Evolutionary conservation across 2,797 vertebrate species (phyloP).

Genomic region (Pangasius sanitwongsei): DNA sequence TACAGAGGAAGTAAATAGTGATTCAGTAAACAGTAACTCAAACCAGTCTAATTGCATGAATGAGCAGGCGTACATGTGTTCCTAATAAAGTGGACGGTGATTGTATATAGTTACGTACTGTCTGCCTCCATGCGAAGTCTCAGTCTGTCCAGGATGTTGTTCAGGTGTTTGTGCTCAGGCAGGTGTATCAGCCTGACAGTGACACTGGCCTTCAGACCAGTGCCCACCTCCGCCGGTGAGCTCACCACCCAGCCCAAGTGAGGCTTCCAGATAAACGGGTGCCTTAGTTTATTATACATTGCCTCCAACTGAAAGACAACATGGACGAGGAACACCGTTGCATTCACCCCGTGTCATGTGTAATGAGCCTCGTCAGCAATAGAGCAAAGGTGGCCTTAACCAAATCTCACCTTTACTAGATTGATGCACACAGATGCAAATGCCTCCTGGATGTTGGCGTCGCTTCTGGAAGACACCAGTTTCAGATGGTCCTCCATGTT

Average conservation of each 20-base stretch:
- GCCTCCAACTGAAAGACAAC: slow-evolving; percentile 64
- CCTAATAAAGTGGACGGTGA: neutral
- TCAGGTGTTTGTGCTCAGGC: slow-evolving; percentile 59
- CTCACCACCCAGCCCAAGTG: slow-evolving; percentile 75
- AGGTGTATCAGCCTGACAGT: slow-evolving; percentile 64
- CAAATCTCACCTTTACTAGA: slow-evolving; percentile 51
- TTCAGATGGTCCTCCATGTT: slow-evolving; percentile 76
- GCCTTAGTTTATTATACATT: slow-evolving; percentile 64
- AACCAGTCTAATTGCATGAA: neutral
- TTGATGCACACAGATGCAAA: slow-evolving; percentile 64
- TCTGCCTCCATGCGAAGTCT: slow-evolving; percentile 59
- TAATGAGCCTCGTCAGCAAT: neutral
- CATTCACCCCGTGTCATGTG: neutral
- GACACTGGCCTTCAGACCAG: slow-evolving; percentile 68
- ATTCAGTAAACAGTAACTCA: neutral
- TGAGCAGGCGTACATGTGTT: neutral
- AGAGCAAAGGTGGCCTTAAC: neutral
- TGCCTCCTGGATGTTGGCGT: slow-evolving; percentile 66
- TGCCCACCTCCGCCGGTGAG: slow-evolving; percentile 75
- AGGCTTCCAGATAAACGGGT: slow-evolving; percentile 73
- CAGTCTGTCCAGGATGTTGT: slow-evolving; percentile 63
- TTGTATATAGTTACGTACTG: slow-evolving; percentile 46
- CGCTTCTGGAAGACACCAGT: slow-evolving; percentile 63
- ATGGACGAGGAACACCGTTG: neutral
- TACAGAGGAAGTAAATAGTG: neutral